Evolutionary conservation across 1,140 invertebrate species (phyloP).

Genomic region (Diplogasteroides magnus): DNA sequence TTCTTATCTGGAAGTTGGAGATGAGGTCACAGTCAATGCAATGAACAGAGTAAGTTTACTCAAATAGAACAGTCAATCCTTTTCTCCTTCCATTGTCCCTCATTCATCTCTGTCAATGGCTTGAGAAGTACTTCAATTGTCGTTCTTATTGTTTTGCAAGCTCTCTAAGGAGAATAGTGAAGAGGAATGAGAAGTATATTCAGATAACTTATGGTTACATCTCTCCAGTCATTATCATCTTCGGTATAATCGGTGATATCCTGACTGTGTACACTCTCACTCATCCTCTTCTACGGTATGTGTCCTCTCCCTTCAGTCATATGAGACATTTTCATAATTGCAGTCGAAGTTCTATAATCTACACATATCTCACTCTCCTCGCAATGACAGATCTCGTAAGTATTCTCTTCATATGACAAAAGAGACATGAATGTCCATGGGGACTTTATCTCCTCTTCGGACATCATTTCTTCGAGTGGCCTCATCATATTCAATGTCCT

Average conservation of each 20-base stretch:
- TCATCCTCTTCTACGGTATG: constrained; percentile 30
- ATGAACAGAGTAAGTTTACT: no score
- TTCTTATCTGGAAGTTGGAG: no score
- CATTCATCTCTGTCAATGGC: no score
- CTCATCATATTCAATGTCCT: no score
- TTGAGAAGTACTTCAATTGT: background rate
- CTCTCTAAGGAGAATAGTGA: no score
- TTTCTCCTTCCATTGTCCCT: no score
- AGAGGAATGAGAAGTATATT: constrained; percentile 7
- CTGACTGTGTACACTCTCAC: constrained; percentile 33
- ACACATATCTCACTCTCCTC: constrained; percentile 52
- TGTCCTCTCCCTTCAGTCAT: background rate
- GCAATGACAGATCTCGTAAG: constrained; percentile 53
- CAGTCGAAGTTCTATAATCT: constrained; percentile 39
- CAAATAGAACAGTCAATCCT: no score
- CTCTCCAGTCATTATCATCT: constrained; percentile 47
- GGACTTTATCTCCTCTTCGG: no score
- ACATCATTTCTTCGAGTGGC: no score
- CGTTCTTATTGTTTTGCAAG: background rate
- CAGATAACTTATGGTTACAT: constrained; percentile 52
- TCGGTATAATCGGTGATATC: constrained; percentile 40
- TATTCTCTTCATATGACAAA: background rate
- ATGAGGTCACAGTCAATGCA: no score
- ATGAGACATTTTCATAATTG: constrained; percentile 32
- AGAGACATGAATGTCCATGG: no score